Evolutionary conservation across 2,113 vertebrate genomes (phyloP).

Genomic region (Uria aalge): DNA sequence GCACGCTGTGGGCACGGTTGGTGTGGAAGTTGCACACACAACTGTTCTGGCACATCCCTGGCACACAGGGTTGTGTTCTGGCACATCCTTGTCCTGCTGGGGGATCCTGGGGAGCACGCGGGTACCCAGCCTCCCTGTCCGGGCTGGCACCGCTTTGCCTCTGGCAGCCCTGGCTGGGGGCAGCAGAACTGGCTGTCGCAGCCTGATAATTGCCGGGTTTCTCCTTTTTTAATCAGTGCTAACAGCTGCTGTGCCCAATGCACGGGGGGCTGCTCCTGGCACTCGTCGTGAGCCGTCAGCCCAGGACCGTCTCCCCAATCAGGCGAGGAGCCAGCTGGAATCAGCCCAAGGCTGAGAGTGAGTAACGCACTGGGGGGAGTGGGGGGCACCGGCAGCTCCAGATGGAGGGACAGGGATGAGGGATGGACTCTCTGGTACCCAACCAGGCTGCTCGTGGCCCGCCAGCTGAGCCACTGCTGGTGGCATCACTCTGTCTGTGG

Average conservation of each 20-base stretch:
- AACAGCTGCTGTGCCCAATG: conserved; percentile 13
- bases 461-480: not conserved
- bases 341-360: not conserved
- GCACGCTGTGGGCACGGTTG: accelerated
- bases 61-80: accelerated
- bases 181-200: not conserved
- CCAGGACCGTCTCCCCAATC: not conserved
- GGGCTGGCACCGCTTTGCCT: accelerated
- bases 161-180: not conserved
- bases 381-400: not conserved
- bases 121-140: not conserved
- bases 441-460: not conserved
- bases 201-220: not conserved
- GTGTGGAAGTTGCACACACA: accelerated
- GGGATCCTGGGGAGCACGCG: not conserved
- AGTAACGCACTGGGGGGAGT: accelerated
- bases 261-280: conserved; percentile 10
- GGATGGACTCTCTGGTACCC: not conserved
- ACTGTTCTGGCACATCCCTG: not conserved
- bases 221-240: conserved; percentile 21
- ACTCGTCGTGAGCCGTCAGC: not conserved
- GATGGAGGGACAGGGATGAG: not conserved
- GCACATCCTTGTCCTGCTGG: accelerated
- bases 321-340: not conserved
- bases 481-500: not conserved